phyloP scores from a whole-genome alignment of 2,113 vertebrate species.

The Ia io region DNA sequence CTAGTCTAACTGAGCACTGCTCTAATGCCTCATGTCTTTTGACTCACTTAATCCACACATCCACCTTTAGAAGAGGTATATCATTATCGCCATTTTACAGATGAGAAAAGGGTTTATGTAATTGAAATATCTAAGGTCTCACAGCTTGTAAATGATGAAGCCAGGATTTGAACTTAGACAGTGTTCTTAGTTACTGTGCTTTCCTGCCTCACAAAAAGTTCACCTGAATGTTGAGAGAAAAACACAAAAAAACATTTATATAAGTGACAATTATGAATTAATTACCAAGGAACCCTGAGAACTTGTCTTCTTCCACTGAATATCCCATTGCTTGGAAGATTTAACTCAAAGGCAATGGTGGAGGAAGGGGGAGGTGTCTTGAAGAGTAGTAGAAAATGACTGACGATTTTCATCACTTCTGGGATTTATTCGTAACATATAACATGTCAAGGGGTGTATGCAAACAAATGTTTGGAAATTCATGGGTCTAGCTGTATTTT shows the following conservation, averaged over 20 bases:
- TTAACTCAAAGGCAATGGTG: not conserved
- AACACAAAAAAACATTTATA: not conserved
- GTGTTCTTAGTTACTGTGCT: not conserved
- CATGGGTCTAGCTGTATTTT: not conserved
- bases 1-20: not conserved
- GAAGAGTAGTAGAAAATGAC: constrained; percentile 24
- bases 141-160: not conserved
- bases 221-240: not conserved
- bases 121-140: not conserved
- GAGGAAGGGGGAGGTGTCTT: not conserved
- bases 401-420: constrained; percentile 5
- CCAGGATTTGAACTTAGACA: not conserved
- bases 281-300: not conserved
- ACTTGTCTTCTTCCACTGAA: not conserved
- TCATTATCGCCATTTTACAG: not conserved
- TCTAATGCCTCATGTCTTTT: not conserved
- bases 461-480: constrained; percentile 32
- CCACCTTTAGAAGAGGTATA: not conserved
- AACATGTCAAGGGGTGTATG: not conserved
- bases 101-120: not conserved
- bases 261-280: not conserved
- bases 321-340: not conserved
- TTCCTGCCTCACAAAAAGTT: not conserved
- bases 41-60: not conserved
- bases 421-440: constrained; percentile 26